Evolutionary conservation across 1,140 invertebrate species (phyloP), one percentile per base, ranked within the genome.

Genomic region (Drosophila tropicalis): DNA sequence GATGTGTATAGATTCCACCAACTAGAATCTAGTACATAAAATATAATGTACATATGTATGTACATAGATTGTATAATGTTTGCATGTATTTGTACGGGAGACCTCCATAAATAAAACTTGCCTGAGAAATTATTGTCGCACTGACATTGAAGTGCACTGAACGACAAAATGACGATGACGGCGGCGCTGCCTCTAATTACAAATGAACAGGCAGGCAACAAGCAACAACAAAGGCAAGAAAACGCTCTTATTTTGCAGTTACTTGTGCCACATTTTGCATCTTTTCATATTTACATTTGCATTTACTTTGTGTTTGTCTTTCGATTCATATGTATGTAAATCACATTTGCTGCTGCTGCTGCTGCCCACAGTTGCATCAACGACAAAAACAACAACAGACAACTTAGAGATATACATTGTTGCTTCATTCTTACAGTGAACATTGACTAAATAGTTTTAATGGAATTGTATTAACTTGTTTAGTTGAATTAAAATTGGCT

Each of bases 81-180:
- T 41, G 55, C 29, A 41, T 58, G 15, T 47, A 51, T 41, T 39
- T 40, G 13, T 62, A 55, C 15, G 34, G 36, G 36, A 68, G 73
- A 47, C 67, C 67, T 68, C 69, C 69, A 82, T 70, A 79, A 71
- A 79, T 71, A 76, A 51, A 70, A 67, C 79, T 57, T 70, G 79
- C 83, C 74, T 82, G 76, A 71, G 83, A 87, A 86, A 86, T 87
- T 86, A 86, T 87, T 86, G 84, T 83, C 72, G 79, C 84, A 77
- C 76, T 86, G 83, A 86, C 83, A 86, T 86, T 86, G 83, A 87
- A 65, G 63, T 61, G 72, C 63, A 79, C 51, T 69, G 57, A 77
- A 66, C 70, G 54, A 56, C 61, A 22, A 47, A 64, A 56, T 41
- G 17, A 40, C 57, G n/a, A 36, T 17, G 10, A 54, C 39, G 61